Base-by-base conservation (phyloP, 2,888 invertebrate species). In the Kuschelorhynchus macadamiae region DNA sequence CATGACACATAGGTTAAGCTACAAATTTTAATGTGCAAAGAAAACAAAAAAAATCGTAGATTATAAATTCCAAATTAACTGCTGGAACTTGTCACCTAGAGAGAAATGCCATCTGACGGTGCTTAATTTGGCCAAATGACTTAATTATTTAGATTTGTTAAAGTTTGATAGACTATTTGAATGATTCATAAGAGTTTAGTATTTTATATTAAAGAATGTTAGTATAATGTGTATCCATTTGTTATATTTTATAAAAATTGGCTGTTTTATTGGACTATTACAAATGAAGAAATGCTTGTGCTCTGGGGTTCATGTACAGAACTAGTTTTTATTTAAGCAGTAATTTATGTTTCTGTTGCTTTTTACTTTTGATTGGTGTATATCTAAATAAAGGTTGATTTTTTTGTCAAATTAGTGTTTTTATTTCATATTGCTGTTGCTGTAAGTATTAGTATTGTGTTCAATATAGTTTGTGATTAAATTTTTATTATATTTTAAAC, bases 331-430 rank as follows among this genome's bases (percentile, higher is more conserved):
- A 76, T 76, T 76, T 79, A 76, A 78, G 76, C 74, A 73, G 72
- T 79, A 78, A 79, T 79, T 78, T 78, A 79, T 79, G 77, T 78
- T 78, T 76, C 76, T 75, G 76, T 76, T 76, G 77, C 78, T 77
- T 78, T 76, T 77, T 77, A 75, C 74, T 75, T 74, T 77, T 73
- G 72, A 73, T 72, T 75, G 76, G 76, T 77, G 76, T 78, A 74
- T 74, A 75, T 75, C 75, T 73, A 76, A 78, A 78, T 82, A 78
- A 78, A 78, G 77, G 66, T 70, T 70, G 65, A 70, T 70, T 70
- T 53, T 66, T 70, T 70, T 70, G 60, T 69, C 64, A 41, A 18
- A 53, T 18, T n/a, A n/a, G 11, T 55, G 39, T 17, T 18, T n/a
- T 42, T 25, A n/a, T 62, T 62, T 68, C 55, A 50, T 32, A 52